phyloP scores from a whole-genome alignment of 2,888 invertebrate genomes.

The Dendrolimus houi region DNA sequence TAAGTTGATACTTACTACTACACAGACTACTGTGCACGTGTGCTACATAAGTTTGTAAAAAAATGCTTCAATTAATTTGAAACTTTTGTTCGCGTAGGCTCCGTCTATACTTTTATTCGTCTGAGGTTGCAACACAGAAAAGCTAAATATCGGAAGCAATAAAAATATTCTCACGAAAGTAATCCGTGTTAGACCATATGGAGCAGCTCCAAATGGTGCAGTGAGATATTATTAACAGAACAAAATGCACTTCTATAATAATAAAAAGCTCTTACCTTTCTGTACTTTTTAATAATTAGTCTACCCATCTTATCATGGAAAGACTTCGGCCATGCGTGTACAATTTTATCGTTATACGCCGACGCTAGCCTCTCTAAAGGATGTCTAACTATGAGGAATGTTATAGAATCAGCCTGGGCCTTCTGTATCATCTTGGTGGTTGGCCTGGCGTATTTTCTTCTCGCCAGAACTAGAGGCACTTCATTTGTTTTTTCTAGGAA shows the following conservation, averaged over 20 bases:
- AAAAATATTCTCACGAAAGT: no score
- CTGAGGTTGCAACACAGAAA: no score
- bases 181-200: no score
- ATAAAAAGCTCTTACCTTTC: slow-evolving; percentile 64
- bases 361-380: slow-evolving; percentile 87
- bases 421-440: slow-evolving; percentile 82
- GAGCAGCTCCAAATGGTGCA: no score
- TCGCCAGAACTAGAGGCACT: slow-evolving; percentile 85
- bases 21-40: no score
- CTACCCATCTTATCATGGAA: slow-evolving; percentile 88
- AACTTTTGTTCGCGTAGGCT: no score
- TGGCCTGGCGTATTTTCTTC: slow-evolving; percentile 87
- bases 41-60: no score
- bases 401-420: slow-evolving; percentile 85
- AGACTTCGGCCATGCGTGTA: slow-evolving; percentile 88
- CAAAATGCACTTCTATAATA: neutral
- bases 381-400: slow-evolving; percentile 89
- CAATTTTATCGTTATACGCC: slow-evolving; percentile 90
- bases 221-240: no score
- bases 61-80: no score
- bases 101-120: no score
- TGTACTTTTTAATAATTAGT: slow-evolving; percentile 85
- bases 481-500: slow-evolving; percentile 86
- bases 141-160: no score
- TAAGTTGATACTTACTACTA: no score